These are phyloP conservation scores for Hyphantria cunea DNA, from an alignment of 1,140 invertebrate species.

Conservation along the genomic window DNA sequence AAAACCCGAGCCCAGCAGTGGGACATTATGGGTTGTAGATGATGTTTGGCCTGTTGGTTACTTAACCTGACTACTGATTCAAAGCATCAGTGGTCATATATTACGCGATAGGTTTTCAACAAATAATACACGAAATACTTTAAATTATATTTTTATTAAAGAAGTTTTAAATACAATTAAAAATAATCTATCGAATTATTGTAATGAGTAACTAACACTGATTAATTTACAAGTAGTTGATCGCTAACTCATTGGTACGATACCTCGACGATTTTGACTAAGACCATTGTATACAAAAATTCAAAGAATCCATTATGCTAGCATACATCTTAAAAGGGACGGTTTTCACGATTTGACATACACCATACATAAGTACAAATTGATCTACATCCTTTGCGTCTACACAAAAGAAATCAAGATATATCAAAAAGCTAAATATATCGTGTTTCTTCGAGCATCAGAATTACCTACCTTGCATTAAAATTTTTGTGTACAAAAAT, in stretches of 20 bases:
- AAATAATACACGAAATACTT: constrained; percentile 40
- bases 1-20: too few species aligned
- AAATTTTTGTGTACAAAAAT: constrained; percentile 26
- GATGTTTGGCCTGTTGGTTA: too few species aligned
- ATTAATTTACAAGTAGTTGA: constrained; percentile 69
- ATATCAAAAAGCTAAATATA: constrained; percentile 23
- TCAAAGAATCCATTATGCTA: constrained; percentile 20
- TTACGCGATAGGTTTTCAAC: too few species aligned
- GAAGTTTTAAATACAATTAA: constrained; percentile 76
- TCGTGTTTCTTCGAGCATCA: constrained; percentile 21
- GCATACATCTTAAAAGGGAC: constrained; percentile 15
- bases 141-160: constrained; percentile 61
- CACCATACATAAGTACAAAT: constrained; percentile 21
- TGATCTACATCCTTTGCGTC: not conserved
- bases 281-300: constrained; percentile 29
- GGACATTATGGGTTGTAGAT: too few species aligned
- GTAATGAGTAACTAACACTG: constrained; percentile 56
- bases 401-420: constrained; percentile 24
- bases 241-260: constrained; percentile 55
- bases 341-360: constrained; percentile 27
- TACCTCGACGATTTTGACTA: constrained; percentile 53
- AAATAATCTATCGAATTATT: constrained; percentile 60
- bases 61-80: too few species aligned
- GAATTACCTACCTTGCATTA: constrained; percentile 24
- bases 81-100: too few species aligned